Base-by-base conservation (phyloP, 2,888 invertebrate species). In the Diplazon laetatorius region DNA sequence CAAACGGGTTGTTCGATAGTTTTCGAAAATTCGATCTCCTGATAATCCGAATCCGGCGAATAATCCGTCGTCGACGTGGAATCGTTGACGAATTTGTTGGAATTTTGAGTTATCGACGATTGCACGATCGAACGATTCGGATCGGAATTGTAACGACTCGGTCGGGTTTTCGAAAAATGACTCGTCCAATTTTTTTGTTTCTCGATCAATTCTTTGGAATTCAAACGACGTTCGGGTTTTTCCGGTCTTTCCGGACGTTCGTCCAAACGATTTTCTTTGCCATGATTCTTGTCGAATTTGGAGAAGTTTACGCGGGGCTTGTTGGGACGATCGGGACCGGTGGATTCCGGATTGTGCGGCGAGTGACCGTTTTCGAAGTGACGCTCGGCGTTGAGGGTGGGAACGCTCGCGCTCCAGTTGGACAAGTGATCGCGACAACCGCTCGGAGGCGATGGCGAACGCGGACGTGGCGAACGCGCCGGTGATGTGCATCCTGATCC, bases 151-250 rank as follows among this genome's bases (percentile, higher is more conserved):
- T 93, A 93, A 73, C 94, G 92, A 82, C 92, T 92, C 57, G 94
- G 93, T 83, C 95, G 94, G 63, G 95, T 93, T 92, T 96, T 96
- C 76, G 95, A 95, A 90, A 97, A 97, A 91, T 97, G 97, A 78
- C 96, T 96, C 35, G 97, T 97, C 97, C 97, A 97, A 92, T 97
- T 97, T 88, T 95, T 95, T 89, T 97, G 97, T 87, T 97, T 96
- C 91, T 97, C 97, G 83, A 97, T 97, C 70, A 97, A 92, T 90
- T 97, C 97, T 83, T 96, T 95, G 80, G 96, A 96, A 86, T 94
- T 95, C 85, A 96, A 95, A 87, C 95, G 95, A 71, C 96, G 92
- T 89, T 97, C 97, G 2, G 96, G 96, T 90, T 96, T 96, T 86
- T 96, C 96, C 0, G 96, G 96, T 89, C 96, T 96, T 65, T 93